phyloP scores from a whole-genome alignment of 2,113 vertebrate genomes.

The Clupea harengus region DNA sequence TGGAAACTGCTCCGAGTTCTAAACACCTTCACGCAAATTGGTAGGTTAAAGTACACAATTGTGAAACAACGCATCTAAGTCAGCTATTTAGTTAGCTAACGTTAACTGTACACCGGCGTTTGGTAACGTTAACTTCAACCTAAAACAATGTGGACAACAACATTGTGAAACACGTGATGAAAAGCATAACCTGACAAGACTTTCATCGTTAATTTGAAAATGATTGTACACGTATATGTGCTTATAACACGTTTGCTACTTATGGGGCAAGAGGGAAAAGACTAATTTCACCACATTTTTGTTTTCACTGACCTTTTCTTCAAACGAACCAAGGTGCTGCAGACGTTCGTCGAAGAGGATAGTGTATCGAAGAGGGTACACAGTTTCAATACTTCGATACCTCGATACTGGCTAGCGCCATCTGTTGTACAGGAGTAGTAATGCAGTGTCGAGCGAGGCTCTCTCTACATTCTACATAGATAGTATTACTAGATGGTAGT shows the following conservation, averaged over 20 bases:
- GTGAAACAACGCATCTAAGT: neutral
- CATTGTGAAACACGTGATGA: neutral
- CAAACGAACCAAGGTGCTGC: neutral
- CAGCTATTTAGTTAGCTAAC: neutral
- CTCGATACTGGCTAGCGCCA: neutral
- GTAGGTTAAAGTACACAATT: neutral
- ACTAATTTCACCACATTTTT: neutral
- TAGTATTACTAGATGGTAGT: no score
- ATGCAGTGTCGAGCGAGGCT: neutral
- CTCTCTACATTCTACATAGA: neutral
- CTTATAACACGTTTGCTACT: neutral
- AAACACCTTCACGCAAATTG: neutral
- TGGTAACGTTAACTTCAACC: no score
- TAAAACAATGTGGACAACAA: no score
- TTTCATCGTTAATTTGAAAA: neutral
- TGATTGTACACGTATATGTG: neutral
- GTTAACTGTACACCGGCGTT: no score
- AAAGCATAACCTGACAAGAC: neutral
- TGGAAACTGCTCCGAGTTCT: no score
- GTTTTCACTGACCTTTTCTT: constrained; percentile 3
- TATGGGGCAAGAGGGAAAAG: neutral
- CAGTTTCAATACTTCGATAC: no score
- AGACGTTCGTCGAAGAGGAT: neutral
- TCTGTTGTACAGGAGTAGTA: neutral
- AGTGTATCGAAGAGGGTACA: neutral